Evolutionary conservation across 2,113 vertebrate species (phyloP), one percentile per base, ranked within the genome.

Genomic region (Pituophis catenifer): DNA sequence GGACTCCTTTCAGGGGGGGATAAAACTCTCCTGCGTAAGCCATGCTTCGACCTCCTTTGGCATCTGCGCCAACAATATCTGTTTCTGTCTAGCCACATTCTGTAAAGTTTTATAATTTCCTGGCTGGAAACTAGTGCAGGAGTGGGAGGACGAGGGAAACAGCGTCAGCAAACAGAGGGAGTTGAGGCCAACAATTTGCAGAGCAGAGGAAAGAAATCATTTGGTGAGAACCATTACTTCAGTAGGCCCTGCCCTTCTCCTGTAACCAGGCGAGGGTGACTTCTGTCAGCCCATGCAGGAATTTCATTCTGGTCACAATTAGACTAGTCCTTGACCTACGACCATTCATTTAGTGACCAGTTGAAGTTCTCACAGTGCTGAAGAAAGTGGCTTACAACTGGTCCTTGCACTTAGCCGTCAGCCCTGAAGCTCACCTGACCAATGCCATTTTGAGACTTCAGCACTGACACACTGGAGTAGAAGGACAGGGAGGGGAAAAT

Each of bases 101-200:
- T 96, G 96, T 97, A 97, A 97, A 97, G 95, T 97, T 97, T 97
- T 97, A 97, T 96, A 92, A 96, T 96, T 97, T 97, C 96, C 96
- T 97, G 97, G 95, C 97, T 97, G 95, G 95, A 94, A 88, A 92
- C 92, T 7, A 94, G 94, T 93, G 95, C 95, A 58, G 88, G 87
- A n/a, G 53, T 70, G 7, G 53, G 53, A 48, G 59, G 92, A 12
- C 92, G 96, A 95, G 94, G 95, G 96, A 94, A 95, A 94, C 92
- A 94, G 95, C 44, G 88, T 92, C 89, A 0, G 54, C 54, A 48
- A 50, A 94, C 65, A 23, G 96, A 94, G 95, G 21, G 95, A 88
- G 92, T 89, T 0, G 0, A 94, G 92, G 91, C 90, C 54, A 23
- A 62, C 90, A 59, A 90, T 59, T 48, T 93, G 90, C 0, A 0